These are phyloP conservation scores for Muscicapa comitata DNA, from an alignment of 2,797 vertebrate species.

Conservation along the genomic window DNA sequence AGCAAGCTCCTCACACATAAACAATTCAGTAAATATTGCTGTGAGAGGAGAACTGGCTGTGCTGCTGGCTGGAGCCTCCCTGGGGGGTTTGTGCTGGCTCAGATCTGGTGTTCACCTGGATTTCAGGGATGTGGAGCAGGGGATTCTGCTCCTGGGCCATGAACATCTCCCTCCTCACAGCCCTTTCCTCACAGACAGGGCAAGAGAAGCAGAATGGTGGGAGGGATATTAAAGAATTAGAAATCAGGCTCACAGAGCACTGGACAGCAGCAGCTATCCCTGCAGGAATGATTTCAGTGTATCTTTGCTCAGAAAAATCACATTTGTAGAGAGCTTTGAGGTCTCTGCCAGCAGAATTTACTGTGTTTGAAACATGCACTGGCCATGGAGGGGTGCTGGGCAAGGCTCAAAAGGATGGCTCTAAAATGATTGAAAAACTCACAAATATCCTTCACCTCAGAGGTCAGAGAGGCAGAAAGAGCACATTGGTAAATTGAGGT, in stretches of 20 bases:
- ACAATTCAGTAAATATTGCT: neutral
- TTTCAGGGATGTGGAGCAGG: neutral
- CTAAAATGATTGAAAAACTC: neutral
- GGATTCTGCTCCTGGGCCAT: neutral
- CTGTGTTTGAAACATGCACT: neutral
- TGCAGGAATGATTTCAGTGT: neutral
- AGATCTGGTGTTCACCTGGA: neutral
- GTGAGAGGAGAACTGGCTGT: neutral
- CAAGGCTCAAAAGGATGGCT: neutral
- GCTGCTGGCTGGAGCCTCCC: neutral
- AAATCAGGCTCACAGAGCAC: neutral
- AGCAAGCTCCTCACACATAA: neutral
- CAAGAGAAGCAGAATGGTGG: neutral
- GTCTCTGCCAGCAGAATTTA: neutral
- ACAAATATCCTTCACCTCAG: neutral
- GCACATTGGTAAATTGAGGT: rapidly evolving
- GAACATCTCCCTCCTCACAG: neutral
- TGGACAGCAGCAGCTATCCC: neutral
- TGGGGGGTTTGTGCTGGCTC: neutral
- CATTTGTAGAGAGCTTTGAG: neutral
- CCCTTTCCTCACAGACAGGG: no score
- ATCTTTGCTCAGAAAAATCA: neutral
- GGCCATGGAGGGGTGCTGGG: neutral
- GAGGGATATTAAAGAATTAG: neutral
- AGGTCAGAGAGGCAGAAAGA: neutral